Evolutionary conservation across 2,888 invertebrate genomes (phyloP), one percentile per base, ranked within the genome.

Genomic region (Drosophila tanythrix): DNA sequence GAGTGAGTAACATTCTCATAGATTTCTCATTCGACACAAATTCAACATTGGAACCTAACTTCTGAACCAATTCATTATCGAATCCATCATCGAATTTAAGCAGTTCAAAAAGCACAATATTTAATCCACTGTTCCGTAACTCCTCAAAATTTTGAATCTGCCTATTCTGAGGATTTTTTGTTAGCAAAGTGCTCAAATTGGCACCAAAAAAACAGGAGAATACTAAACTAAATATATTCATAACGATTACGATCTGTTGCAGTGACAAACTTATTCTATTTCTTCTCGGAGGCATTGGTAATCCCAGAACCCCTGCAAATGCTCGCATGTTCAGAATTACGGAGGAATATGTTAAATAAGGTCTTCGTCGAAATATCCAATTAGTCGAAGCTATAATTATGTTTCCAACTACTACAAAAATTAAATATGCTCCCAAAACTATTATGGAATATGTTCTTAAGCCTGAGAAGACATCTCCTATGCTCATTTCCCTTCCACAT

Each of bases 131-230:
- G 0, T 46, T 10, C 0, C 69, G 35, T 4, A 77, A 15, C 8
- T 82, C 60, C 0, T 75, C 35, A 1, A 77, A 59, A 25, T 31
- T 80, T 0, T 48, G 7, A 15, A 82, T 48, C 21, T 64, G 58
- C 8, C 13, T 38, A 0, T 29, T 2, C 0, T 40, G 13, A 2
- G 76, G 59, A 10, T 46, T 57, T 13, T 60, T 79, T 1, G 68
- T 82, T 0, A 82, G 31, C 18, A 77, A 27, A 0, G 81, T 66
- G 51, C 74, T 82, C 1, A 82, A 40, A 40, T 74, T 82, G 33
- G 74, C 79, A 65, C 67, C 65, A 3, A 82, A 79, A 18, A 70
- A 73, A 2, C 68, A 69, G 33, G 53, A 73, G 2, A 68, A 64
- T 0, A 82, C 61, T 5, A 82, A 18, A 6, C 82, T 64, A 1